Percentiles rank a stretch among this genome's conserved stretches.
Conservation (phyloP, 2,888 invertebrate genomes). For the Taenaris catops region DNA sequence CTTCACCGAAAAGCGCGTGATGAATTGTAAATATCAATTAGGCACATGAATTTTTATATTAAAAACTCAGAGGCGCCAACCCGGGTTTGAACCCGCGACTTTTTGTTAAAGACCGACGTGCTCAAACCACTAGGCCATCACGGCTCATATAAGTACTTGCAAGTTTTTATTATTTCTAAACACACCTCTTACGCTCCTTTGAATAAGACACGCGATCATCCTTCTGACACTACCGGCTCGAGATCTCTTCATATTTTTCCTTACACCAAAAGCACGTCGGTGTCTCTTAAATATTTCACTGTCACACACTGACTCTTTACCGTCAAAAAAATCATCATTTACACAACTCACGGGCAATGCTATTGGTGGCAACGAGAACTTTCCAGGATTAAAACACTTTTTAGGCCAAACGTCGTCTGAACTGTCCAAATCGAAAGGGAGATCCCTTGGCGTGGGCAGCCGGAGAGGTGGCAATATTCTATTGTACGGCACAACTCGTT, state of each 20-base stretch:
- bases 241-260: conserved; percentile 22
- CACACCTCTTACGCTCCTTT: conserved; percentile 47
- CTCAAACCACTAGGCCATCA: too few species aligned
- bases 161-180: too few species aligned
- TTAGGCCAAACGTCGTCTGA: conserved; percentile 48
- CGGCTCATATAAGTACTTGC: too few species aligned
- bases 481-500: conserved; percentile 42
- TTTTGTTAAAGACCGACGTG: too few species aligned
- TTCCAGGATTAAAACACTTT: conserved; percentile 31
- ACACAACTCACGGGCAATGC: conserved; percentile 37
- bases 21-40: too few species aligned
- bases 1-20: too few species aligned
- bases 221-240: conserved; percentile 49
- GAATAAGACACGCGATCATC: conserved; percentile 47
- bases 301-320: conserved; percentile 25
- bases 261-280: conserved; percentile 23
- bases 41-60: too few species aligned
- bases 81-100: too few species aligned
- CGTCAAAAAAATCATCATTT: conserved; percentile 18
- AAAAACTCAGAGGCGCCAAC: too few species aligned
- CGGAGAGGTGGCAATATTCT: conserved; percentile 54
- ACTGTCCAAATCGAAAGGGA: conserved; percentile 29
- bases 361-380: conserved; percentile 35
- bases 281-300: conserved; percentile 23
- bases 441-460: conserved; percentile 41